Evolutionary conservation across 1,140 invertebrate genomes (phyloP).

Genomic region (Drosophila seguyi): DNA sequence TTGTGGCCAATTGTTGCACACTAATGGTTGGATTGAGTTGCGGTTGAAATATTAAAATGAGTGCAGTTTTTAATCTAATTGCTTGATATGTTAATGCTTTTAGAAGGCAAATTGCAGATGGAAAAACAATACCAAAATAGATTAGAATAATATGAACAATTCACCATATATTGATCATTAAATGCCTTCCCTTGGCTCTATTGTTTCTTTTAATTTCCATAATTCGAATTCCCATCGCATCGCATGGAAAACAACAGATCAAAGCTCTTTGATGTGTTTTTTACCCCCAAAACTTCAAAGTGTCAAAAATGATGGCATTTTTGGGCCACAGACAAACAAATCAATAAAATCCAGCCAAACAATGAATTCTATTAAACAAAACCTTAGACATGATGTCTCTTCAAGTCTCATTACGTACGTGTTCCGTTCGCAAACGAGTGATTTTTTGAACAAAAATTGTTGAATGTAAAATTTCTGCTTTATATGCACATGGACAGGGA

Average conservation of each 20-base stretch:
- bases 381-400: constrained; percentile 53
- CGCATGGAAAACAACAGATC: constrained; percentile 44
- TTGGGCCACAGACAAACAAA: constrained; percentile 45
- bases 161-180: neutral
- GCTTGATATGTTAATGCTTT: no score
- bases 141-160: no score
- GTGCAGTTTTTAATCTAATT: neutral
- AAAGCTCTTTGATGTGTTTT: constrained; percentile 61
- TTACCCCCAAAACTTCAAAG: constrained; percentile 56
- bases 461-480: constrained; percentile 44
- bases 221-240: constrained; percentile 13
- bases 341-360: constrained; percentile 60
- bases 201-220: constrained; percentile 13
- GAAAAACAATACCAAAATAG: neutral
- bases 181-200: neutral
- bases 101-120: no score
- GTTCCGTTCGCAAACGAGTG: constrained; percentile 10
- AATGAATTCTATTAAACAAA: constrained; percentile 43
- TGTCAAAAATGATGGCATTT: constrained; percentile 70
- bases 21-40: constrained; percentile 13
- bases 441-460: constrained; percentile 14
- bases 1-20: constrained; percentile 51
- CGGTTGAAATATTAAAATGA: no score
- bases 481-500: constrained; percentile 23
- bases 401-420: constrained; percentile 34